Percentiles rank a stretch among this genome's conserved stretches.
These are phyloP conservation scores for Eilema depressum DNA, from an alignment of 2,888 invertebrate genomes.

Conservation along the genomic window DNA sequence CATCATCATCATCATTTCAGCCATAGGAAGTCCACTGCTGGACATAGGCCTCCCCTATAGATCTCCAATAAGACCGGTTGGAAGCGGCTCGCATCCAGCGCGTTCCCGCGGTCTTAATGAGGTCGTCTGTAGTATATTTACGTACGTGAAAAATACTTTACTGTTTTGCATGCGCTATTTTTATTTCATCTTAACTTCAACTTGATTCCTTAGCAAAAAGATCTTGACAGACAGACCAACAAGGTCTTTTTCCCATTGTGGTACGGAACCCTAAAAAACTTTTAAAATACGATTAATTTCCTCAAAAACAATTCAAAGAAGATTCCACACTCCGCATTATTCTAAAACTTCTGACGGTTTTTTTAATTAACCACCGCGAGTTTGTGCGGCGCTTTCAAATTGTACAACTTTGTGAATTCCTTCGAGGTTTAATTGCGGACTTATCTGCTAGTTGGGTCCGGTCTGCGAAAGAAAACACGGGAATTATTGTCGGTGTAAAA, in stretches of 20 bases:
- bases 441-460: constrained; percentile 30
- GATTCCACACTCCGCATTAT: constrained; percentile 44
- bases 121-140: no score
- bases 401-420: constrained; percentile 33
- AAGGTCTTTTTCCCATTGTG: background rate
- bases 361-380: constrained; percentile 52
- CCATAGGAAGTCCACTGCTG: no score
- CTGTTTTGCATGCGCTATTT: background rate
- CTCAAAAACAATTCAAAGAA: constrained; percentile 33
- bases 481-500: background rate
- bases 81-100: no score
- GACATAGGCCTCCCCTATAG: no score
- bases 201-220: background rate
- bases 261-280: constrained; percentile 14
- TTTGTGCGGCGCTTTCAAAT: constrained; percentile 30
- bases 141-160: no score
- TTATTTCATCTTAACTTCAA: background rate
- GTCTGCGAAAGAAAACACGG: background rate
- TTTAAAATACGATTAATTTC: constrained; percentile 41
- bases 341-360: constrained; percentile 43
- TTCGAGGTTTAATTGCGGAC: constrained; percentile 39
- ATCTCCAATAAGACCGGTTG: no score
- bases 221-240: background rate
- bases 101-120: no score
- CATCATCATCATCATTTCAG: no score